Percentiles rank a stretch among this genome's conserved stretches.
Conservation (phyloP, 2,888 invertebrate genomes). For the Cosmopolites sordidus region DNA sequence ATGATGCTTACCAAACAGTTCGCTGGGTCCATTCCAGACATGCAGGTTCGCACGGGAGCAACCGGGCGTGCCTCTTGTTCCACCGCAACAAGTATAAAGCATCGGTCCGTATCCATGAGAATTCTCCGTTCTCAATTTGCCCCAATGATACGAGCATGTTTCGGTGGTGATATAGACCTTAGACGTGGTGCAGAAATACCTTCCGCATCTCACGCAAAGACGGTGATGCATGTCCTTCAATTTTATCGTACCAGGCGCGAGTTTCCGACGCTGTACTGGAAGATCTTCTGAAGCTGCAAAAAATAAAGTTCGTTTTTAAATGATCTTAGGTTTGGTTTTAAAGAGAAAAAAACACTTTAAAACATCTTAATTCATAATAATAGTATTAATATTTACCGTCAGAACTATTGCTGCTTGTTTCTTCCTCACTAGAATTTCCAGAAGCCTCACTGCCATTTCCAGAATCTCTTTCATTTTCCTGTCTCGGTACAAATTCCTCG, state of each 20-base stretch:
- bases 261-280: too few species aligned
- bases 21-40: slow-evolving; percentile 65
- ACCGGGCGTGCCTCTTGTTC: slow-evolving; percentile 53
- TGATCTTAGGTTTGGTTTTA: too few species aligned
- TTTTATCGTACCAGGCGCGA: slow-evolving; percentile 18
- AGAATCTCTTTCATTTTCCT: neutral
- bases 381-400: slow-evolving; percentile 8
- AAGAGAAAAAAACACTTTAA: too few species aligned
- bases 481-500: slow-evolving; percentile 60
- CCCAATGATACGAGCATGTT: slow-evolving; percentile 86
- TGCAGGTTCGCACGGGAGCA: slow-evolving; percentile 65
- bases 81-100: slow-evolving; percentile 63
- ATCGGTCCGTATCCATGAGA: slow-evolving; percentile 25
- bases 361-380: too few species aligned
- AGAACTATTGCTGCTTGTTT: slow-evolving; percentile 55
- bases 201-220: slow-evolving; percentile 30
- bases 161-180: slow-evolving; percentile 65
- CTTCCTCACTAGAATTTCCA: slow-evolving; percentile 43
- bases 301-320: neutral
- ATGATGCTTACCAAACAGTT: slow-evolving; percentile 34
- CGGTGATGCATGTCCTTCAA: slow-evolving; percentile 14
- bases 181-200: slow-evolving; percentile 29
- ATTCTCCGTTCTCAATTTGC: slow-evolving; percentile 56
- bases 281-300: slow-evolving; percentile 15
- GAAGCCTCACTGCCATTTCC: slow-evolving; percentile 30